phyloP scores from a whole-genome alignment of 2,797 vertebrate genomes.

The Trachurus trachurus region DNA sequence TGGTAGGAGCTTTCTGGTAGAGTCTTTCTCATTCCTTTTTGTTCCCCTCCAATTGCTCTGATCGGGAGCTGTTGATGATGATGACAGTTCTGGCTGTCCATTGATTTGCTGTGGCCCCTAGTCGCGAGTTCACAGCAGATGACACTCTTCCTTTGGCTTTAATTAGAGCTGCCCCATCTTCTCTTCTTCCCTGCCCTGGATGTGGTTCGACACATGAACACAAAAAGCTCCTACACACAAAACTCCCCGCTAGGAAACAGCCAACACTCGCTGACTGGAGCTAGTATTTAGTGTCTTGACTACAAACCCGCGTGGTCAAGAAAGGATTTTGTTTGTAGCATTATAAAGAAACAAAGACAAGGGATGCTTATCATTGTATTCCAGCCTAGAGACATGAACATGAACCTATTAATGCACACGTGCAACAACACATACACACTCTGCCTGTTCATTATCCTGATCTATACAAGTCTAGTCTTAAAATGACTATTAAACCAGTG shows the following conservation, averaged over 20 bases:
- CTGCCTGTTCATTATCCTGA: slow-evolving; percentile 49
- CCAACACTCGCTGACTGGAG: slow-evolving; percentile 47
- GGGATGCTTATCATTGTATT: slow-evolving; percentile 18
- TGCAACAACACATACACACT: slow-evolving; percentile 1
- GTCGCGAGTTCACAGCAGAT: slow-evolving; percentile 83
- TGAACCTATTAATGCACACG: background rate
- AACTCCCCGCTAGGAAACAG: slow-evolving; percentile 69
- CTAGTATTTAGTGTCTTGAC: slow-evolving; percentile 43
- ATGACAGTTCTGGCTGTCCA: slow-evolving; percentile 83
- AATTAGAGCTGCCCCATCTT: slow-evolving; percentile 83
- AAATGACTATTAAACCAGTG: slow-evolving; percentile 67
- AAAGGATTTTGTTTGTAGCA: slow-evolving; percentile 26
- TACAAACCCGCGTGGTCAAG: slow-evolving; percentile 28
- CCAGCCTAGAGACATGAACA: background rate
- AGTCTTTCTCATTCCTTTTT: slow-evolving; percentile 84
- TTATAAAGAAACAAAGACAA: slow-evolving; percentile 20
- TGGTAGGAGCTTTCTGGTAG: slow-evolving; percentile 80
- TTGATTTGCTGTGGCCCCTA: slow-evolving; percentile 85
- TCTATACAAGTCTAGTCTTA: slow-evolving; percentile 67
- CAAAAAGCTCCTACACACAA: slow-evolving; percentile 69
- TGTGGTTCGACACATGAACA: slow-evolving; percentile 74
- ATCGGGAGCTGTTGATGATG: slow-evolving; percentile 81
- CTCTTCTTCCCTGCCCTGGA: slow-evolving; percentile 72
- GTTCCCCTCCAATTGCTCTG: slow-evolving; percentile 85
- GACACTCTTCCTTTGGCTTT: slow-evolving; percentile 83